Conservation (phyloP, 2,797 vertebrate species). For the Apogon hyalosoma region DNA sequence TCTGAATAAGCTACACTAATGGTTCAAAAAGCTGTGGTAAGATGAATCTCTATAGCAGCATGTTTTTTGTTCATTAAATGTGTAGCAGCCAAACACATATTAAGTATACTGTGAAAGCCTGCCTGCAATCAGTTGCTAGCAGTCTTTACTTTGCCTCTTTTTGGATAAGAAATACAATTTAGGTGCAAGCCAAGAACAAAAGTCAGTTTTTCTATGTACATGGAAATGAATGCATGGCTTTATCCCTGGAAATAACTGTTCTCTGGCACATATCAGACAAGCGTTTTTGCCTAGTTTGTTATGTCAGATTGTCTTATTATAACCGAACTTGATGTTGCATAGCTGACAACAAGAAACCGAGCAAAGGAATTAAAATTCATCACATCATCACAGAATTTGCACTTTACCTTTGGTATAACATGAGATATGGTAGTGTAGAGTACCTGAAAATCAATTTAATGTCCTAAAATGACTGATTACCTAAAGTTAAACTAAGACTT, state of each 20-base stretch:
- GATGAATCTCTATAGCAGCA: neutral
- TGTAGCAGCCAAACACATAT: conserved; percentile 8
- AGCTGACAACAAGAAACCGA: conserved; percentile 1
- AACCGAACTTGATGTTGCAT: conserved; percentile 11
- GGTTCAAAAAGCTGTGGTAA: neutral
- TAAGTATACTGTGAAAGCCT: neutral
- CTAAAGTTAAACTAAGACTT: too few relatives aligned
- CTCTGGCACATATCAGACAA: neutral
- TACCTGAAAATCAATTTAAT: too few relatives aligned
- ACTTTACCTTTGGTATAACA: neutral
- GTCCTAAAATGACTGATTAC: too few relatives aligned
- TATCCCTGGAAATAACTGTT: neutral
- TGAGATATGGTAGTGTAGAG: neutral
- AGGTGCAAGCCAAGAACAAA: conserved; percentile 1
- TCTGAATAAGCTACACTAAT: conserved; percentile 3
- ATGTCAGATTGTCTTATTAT: conserved; percentile 6
- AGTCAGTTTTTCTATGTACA: conserved; percentile 15
- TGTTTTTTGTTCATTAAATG: conserved; percentile 2
- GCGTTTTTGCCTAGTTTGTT: neutral
- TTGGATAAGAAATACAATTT: conserved; percentile 11
- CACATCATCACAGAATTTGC: neutral
- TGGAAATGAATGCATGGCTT: neutral
- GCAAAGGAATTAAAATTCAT: neutral
- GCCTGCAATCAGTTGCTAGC: neutral
- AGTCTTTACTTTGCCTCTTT: conserved; percentile 5